Base-by-base conservation (phyloP, 2,888 invertebrate species). In the Gnatocerus cornutus region DNA sequence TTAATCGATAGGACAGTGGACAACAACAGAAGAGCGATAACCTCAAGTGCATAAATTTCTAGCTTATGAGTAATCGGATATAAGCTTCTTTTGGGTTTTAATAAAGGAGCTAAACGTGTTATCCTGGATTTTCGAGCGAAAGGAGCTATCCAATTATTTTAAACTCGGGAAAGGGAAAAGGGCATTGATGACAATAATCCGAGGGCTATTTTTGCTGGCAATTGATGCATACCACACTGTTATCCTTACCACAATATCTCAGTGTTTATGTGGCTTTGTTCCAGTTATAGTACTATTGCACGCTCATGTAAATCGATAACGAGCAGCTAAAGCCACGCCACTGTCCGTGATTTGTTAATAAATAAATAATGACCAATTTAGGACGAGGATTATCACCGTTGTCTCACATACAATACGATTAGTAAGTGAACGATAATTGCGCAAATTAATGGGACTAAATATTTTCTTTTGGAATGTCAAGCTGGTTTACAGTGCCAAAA, bases 221-320 rank as follows among this genome's bases (percentile, higher is more conserved):
- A 30, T 37, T 53, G 52, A 55, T 55, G 55, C 55, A 55, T 55
- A 10, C 55, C 52, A 46, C 13, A 13, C 16, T 46, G 16, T 9
- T 7, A 9, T 46, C 16, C 27, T 46, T 46, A 43, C 14, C 7
- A 27, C 27, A 46, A 46, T 16, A 27, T 46, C 16, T 46, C n/a
- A n/a, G n/a, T 33, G 33, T 21, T 21, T 21, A 21, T 21, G 21
- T 21, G 4, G 33, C 9, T 33, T 33, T 33, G 33, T n/a, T 33
- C n/a, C 6, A 33, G 33, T 33, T 33, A 33, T 33, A 33, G 33
- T 33, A n/a, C 3, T 33, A 2, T n/a, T 1, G n/a, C 33, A 33
- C 33, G 33, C 33, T 33, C 33, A 6, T 9, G 2, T n/a, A 4
- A 33, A 33, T 33, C 33, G 33, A 33, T 33, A 33, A 33, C 3